Evolutionary conservation across 35 echinoderm and acorn worm species (phyloP).

Genomic region (Amphiura filiformis): DNA sequence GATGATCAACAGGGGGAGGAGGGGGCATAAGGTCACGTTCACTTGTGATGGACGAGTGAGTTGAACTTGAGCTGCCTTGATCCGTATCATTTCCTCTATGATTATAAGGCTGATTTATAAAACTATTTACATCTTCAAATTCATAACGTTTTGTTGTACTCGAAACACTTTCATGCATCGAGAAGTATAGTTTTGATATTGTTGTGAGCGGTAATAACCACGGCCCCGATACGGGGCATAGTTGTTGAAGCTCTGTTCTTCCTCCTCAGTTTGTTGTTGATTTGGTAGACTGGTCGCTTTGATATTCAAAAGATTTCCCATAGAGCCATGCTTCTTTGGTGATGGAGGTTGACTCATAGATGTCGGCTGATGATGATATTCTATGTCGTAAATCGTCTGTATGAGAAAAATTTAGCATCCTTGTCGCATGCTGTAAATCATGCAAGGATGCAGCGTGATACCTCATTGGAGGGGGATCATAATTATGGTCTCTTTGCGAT

Average conservation of each 20-base stretch:
- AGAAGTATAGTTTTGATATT: slow-evolving; percentile 62
- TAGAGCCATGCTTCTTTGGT: slow-evolving; percentile 77
- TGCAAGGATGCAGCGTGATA: slow-evolving; percentile 80
- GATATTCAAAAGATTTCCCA: slow-evolving; percentile 62
- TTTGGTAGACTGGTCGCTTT: slow-evolving; percentile 49
- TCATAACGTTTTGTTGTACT: slow-evolving; percentile 50
- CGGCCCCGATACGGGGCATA: slow-evolving; percentile 46
- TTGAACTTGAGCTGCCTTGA: neutral
- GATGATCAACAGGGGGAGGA: neutral
- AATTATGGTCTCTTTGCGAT: slow-evolving; percentile 32
- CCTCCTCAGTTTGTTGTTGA: slow-evolving; percentile 38
- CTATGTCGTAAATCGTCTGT: slow-evolving; percentile 49
- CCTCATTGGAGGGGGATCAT: slow-evolving; percentile 20
- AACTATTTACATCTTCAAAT: slow-evolving; percentile 52
- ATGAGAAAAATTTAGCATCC: slow-evolving; percentile 22
- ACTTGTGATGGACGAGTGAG: neutral
- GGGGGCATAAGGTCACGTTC: neutral
- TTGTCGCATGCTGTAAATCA: slow-evolving; percentile 61
- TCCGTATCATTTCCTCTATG: slow-evolving; percentile 1
- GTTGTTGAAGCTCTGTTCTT: slow-evolving; percentile 17
- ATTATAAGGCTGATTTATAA: slow-evolving; percentile 34
- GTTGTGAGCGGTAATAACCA: slow-evolving; percentile 48
- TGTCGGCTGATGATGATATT: slow-evolving; percentile 51
- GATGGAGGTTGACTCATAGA: slow-evolving; percentile 56
- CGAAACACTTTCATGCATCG: slow-evolving; percentile 3